Evolutionary conservation across 2,797 vertebrate species (phyloP), one percentile per base, ranked within the genome.

Genomic region (Botia kubotai): DNA sequence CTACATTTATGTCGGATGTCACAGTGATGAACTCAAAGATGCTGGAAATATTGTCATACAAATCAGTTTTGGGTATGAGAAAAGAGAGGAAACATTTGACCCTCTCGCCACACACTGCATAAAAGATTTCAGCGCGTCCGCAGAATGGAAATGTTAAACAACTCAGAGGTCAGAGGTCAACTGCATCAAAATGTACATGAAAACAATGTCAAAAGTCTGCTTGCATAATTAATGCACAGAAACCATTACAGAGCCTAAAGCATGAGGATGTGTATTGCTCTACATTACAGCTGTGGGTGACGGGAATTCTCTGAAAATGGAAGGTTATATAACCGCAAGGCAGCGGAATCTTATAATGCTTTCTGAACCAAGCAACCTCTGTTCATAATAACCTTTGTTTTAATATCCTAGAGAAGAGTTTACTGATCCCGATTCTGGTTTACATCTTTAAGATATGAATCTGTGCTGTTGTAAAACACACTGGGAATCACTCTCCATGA

Each of bases 21-120:
- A 86, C 86, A 87, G 84, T 89, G 86, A 89, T 88, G 52, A 86
- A 78, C 79, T 77, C 57, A 87, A 83, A 81, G 77, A 79, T 77
- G 81, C 74, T 79, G 84, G 10, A 19, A 86, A 65, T 10, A 39
- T 39, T 39, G 7, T 29, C 48, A n/a, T 55, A 55, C 78, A 74
- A 78, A 82, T 63, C 77, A 84, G 83, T 82, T 85, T 86, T 86
- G 79, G 77, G 73, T 83, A 71, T 75, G 70, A 80, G 71, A 82
- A 69, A 86, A 89, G 80, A 89, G 67, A 68, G 69, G 84, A 14
- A 36, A 4, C 0, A 66, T 82, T 26, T 29, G 2, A 29, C 29
- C 29, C 29, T 29, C 29, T 29, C 29, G 29, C 29, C 29, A 2
- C 29, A 29, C 29, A 29, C 29, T 29, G 29, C 29, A 29, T 29